Evolutionary conservation across 2,113 vertebrate genomes (phyloP), one percentile per base, ranked within the genome.

Genomic region (Grus americana): DNA sequence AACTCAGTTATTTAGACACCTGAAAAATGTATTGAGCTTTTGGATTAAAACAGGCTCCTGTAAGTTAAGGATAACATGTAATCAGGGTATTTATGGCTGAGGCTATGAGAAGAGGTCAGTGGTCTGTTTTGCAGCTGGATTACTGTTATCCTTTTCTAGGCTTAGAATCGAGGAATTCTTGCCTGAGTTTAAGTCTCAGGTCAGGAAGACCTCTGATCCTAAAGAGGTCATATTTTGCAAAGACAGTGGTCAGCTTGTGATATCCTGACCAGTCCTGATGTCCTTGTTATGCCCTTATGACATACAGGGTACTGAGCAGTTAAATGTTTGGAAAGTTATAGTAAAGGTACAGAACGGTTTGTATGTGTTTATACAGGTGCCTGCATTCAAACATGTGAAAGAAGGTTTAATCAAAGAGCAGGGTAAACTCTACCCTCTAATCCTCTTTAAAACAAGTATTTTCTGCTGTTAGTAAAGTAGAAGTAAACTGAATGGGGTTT

Each of bases 11-110:
- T 81, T 66, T 71, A 78, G 70, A 54, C 66, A 50, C 42, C 24
- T 86, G 86, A 66, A 66, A 72, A 84, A 79, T 17, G 1, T 49
- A 32, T 29, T 59, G 74, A 68, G 36, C 38, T 61, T 75, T 90
- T 0, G 0, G n/a, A 36, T 63, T 90, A 52, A 68, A 57, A 18
- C 0, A n/a, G 1, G 15, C 30, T 82, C 7, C 14, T 57, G 3
- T 78, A 49, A 90, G 6, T 87, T 74, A 47, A 0, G 0, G 44
- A 40, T 72, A 26, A 85, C 1, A 1, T 29, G 13, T 58, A 42
- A 46, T 50, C 9, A 55, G 61, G 30, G 6, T 71, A 23, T 67
- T 70, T 74, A 38, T 70, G 52, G 23, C 61, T 91, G 72, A 68
- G 54, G 40, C 54, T 80, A 4, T 46, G 34, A 61, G 36, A 22